These are phyloP conservation scores for Pseudorhombus dupliciocellatus DNA, from an alignment of 2,113 vertebrate species.

Conservation along the genomic window DNA sequence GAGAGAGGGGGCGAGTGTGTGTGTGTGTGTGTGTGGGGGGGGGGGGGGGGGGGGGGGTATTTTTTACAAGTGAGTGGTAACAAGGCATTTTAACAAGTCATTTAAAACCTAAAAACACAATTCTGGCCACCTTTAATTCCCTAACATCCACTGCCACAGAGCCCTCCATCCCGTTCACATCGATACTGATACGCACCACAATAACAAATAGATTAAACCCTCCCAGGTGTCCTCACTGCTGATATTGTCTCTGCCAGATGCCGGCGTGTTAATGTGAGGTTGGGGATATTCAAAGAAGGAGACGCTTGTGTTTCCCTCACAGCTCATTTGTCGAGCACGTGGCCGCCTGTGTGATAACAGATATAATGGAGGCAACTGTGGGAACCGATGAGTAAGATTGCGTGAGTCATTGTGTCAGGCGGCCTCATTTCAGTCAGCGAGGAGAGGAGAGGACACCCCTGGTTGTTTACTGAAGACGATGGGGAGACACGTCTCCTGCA, in stretches of 20 bases:
- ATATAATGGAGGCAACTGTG: conserved; percentile 44
- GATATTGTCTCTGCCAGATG: neutral
- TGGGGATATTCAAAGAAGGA: neutral
- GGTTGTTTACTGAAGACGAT: conserved; percentile 22
- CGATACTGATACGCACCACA: too few relatives aligned
- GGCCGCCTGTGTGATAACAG: conserved; percentile 22
- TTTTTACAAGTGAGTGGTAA: neutral
- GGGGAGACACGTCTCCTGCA: neutral
- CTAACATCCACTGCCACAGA: too few relatives aligned
- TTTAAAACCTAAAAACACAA: too few relatives aligned
- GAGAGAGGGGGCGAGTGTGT: neutral
- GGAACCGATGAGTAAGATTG: conserved; percentile 54
- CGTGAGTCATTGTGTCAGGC: conserved; percentile 45
- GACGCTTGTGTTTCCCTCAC: conserved; percentile 5
- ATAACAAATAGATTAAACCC: too few relatives aligned
- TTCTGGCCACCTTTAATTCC: too few relatives aligned
- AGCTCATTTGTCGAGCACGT: conserved; percentile 17
- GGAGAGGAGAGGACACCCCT: conserved; percentile 32
- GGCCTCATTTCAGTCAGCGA: conserved; percentile 44
- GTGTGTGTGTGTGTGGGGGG: neutral
- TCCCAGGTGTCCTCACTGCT: neutral
- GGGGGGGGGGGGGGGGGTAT: neutral
- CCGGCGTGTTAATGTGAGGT: neutral
- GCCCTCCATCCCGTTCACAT: too few relatives aligned
- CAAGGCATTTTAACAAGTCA: too few relatives aligned